These are phyloP conservation scores for Gymnoscopelus braueri DNA, from an alignment of 2,797 vertebrate genomes.

Conservation along the genomic window DNA sequence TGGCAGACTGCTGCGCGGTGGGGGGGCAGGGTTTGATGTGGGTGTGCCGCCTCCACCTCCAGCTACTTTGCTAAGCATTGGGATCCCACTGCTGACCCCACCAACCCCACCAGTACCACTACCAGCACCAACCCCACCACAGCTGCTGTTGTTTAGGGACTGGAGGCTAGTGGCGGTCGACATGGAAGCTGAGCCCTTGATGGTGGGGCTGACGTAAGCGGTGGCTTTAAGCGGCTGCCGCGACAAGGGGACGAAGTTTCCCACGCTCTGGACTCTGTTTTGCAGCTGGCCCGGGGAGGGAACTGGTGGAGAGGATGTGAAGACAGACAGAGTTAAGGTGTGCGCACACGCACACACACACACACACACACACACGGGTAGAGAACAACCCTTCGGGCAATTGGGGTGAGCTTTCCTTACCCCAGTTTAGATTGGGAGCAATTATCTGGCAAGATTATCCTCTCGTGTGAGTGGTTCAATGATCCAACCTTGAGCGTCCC, in stretches of 20 bases:
- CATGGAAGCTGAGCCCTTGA: constrained; percentile 82
- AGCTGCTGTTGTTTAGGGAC: constrained; percentile 59
- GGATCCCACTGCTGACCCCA: constrained; percentile 76
- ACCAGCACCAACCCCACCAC: no score
- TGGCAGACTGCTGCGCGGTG: constrained; percentile 84
- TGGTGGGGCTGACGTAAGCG: constrained; percentile 92
- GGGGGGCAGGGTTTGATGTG: constrained; percentile 50
- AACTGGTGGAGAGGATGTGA: constrained; percentile 67
- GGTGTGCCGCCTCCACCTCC: not conserved
- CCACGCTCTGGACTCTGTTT: constrained; percentile 88
- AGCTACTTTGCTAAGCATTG: constrained; percentile 83
- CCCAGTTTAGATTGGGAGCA: no score
- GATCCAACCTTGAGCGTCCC: no score
- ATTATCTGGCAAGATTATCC: no score
- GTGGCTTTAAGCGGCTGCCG: constrained; percentile 90
- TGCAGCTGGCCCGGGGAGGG: constrained; percentile 89
- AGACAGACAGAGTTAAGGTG: not conserved
- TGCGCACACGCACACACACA: not conserved
- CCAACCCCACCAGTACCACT: no score
- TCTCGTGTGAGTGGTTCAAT: no score
- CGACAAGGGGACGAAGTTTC: constrained; percentile 85
- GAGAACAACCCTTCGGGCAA: no score
- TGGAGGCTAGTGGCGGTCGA: constrained; percentile 78
- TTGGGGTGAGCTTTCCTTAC: no score
- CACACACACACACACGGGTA: no score